These are phyloP conservation scores for Armadillidium nasatum DNA, from an alignment of 1,140 invertebrate species.

Conservation along the genomic window DNA sequence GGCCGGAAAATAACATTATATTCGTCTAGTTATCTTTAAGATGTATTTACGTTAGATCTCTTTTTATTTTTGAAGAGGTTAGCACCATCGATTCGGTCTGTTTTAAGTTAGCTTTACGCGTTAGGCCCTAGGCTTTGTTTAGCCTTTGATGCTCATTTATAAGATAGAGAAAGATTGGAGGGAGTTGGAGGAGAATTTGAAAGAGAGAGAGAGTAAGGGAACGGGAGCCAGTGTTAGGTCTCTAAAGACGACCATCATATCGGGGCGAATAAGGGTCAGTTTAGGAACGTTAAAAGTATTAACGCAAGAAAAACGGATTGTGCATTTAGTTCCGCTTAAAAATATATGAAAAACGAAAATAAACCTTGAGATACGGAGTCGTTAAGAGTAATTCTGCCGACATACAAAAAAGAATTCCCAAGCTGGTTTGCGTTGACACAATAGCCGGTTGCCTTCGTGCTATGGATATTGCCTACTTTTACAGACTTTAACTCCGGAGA, in stretches of 20 bases:
- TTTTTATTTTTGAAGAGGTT: conserved; percentile 30
- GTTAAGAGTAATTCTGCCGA: neutral
- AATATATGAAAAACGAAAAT: conserved; percentile 1
- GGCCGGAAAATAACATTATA: conserved; percentile 40
- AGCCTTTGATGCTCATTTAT: conserved; percentile 39
- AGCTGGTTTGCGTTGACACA: conserved; percentile 42
- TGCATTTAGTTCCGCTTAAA: conserved; percentile 35
- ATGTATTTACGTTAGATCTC: conserved; percentile 35
- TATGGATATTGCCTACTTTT: conserved; percentile 43
- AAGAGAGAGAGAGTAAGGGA: too few relatives aligned
- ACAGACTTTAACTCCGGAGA: conserved; percentile 38
- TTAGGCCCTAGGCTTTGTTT: conserved; percentile 33
- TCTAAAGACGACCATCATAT: conserved; percentile 30
- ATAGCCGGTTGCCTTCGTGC: conserved; percentile 37
- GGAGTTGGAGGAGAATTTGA: too few relatives aligned
- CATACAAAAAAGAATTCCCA: conserved; percentile 21
- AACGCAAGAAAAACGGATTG: conserved; percentile 41
- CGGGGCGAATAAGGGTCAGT: conserved; percentile 37
- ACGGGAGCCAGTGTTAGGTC: neutral
- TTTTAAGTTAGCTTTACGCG: conserved; percentile 24
- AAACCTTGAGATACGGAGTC: conserved; percentile 11
- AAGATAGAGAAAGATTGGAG: too few relatives aligned
- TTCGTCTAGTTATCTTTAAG: conserved; percentile 38
- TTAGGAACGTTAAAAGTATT: conserved; percentile 32
- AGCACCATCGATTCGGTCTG: conserved; percentile 28